Evolutionary conservation across 2,797 vertebrate genomes (phyloP), one percentile per base, ranked within the genome.

Genomic region (Hydrophis major): DNA sequence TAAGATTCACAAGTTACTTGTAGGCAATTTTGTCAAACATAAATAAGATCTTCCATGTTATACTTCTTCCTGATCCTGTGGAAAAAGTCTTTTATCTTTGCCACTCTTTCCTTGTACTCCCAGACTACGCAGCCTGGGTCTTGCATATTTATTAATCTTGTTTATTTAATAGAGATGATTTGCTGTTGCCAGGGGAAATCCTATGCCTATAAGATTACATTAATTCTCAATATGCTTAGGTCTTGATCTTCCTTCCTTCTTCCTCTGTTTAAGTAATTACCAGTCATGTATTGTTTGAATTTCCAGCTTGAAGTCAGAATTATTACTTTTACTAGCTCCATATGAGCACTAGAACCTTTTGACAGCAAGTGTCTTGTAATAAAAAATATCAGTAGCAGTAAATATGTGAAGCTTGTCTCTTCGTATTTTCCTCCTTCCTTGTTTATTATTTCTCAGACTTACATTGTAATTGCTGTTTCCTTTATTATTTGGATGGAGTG

Each of bases 221-320:
- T 87, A 89, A 90, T 92, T 78, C 42, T 28, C 69, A 93, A 92
- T 94, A 87, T 2, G 50, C 0, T 91, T 88, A 66, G 92, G 92
- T 12, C 56, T 18, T 91, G 92, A 89, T 87, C 50, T 69, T 32
- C 37, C 87, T 59, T 37, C 3, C 20, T 47, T 93, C 83, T 90
- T 90, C 11, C 6, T 37, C 55, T 90, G 0, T 10, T 93, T 90
- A 86, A 50, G 0, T 0, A n/a, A 47, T 83, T 83, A 83, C 92
- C 94, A 95, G 92, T 88, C 88, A 94, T 12, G 4, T 93, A 91
- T 91, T 83, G 53, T 55, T 6, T 83, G 2, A 53, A 93, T 92
- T 22, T 90, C 93, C 90, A 16, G 22, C 91, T 55, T 90, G 47
- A 92, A 89, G 59, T 20, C 88, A 4, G 4, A 91, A 0, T 89